These are phyloP conservation scores for Meteorus colon DNA, from an alignment of 2,888 invertebrate species.

Conservation along the genomic window DNA sequence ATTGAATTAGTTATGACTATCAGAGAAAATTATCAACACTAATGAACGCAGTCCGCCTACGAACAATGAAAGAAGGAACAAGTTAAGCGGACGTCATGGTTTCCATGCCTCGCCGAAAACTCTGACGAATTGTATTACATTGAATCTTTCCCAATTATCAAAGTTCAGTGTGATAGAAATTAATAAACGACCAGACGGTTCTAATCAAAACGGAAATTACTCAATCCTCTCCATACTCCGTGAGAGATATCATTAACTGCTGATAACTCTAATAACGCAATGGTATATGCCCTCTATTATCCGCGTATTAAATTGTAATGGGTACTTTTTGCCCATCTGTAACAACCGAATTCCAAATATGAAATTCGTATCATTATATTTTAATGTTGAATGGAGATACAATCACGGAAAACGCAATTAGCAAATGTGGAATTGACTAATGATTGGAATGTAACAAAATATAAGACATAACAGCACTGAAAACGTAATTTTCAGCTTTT, in stretches of 20 bases:
- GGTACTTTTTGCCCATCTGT: neutral
- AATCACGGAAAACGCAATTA: neutral
- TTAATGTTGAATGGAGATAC: neutral
- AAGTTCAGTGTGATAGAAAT: neutral
- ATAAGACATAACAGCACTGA: neutral
- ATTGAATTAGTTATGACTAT: no score
- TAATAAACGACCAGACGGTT: no score
- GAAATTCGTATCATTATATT: neutral
- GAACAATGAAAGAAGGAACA: neutral
- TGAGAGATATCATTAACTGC: neutral
- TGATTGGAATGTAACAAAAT: neutral
- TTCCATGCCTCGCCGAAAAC: neutral
- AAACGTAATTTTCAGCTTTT: neutral
- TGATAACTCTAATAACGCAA: neutral
- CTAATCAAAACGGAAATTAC: no score
- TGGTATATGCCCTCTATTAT: neutral
- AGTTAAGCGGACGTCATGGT: neutral
- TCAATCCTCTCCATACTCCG: no score
- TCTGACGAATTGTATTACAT: neutral
- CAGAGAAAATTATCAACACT: no score
- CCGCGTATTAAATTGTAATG: neutral
- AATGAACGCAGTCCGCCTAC: neutral
- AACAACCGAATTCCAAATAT: neutral
- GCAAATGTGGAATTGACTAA: neutral
- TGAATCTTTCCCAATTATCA: neutral